Evolutionary conservation across 1,140 invertebrate genomes (phyloP).

Genomic region (Onthophagus taurus): DNA sequence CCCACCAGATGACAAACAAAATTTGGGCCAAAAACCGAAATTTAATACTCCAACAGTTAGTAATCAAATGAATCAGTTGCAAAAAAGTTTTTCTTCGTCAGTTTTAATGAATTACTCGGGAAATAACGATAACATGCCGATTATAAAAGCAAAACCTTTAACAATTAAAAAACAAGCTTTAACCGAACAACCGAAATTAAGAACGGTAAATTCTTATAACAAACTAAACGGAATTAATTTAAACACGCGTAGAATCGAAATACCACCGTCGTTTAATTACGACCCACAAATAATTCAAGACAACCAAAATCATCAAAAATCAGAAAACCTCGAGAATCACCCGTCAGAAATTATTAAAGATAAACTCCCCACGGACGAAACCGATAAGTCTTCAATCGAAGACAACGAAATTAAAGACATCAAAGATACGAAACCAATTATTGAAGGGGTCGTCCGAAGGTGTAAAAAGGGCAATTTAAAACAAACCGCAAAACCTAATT

Average conservation of each 20-base stretch:
- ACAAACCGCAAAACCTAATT: constrained; percentile 57
- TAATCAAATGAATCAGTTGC: not conserved
- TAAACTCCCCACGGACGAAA: constrained; percentile 21
- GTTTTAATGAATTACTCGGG: constrained; percentile 16
- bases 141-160: constrained; percentile 70
- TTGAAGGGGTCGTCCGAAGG: constrained; percentile 44
- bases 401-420: constrained; percentile 41
- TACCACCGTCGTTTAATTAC: constrained; percentile 60
- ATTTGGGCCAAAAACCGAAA: not conserved
- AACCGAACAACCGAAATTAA: constrained; percentile 64
- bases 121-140: constrained; percentile 45
- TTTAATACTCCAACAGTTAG: not conserved
- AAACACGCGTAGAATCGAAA: constrained; percentile 66
- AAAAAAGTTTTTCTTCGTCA: not conserved
- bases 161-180: constrained; percentile 67
- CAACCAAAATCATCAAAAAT: constrained; percentile 50
- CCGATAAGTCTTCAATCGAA: constrained; percentile 18
- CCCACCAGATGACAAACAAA: constrained; percentile 34
- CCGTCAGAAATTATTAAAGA: constrained; percentile 23
- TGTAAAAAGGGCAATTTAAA: constrained; percentile 68
- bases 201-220: constrained; percentile 45
- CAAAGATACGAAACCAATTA: constrained; percentile 33
- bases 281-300: no score
- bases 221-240: constrained; percentile 49
- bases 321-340: constrained; percentile 27